These are phyloP conservation scores for Aleiodes leptofemur DNA, from an alignment of 2,888 invertebrate genomes.

Conservation along the genomic window DNA sequence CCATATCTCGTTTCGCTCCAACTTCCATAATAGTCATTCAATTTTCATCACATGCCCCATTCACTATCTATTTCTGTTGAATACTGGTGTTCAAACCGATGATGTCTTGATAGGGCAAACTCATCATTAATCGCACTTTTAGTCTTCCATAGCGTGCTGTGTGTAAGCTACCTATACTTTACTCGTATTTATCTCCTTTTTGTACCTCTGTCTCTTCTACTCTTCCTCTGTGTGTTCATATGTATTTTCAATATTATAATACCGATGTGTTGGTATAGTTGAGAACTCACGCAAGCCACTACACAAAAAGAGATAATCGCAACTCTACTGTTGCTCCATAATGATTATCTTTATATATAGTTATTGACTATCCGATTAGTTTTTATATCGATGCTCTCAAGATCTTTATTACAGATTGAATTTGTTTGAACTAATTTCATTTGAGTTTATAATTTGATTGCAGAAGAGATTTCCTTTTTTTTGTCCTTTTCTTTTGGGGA, in stretches of 20 bases:
- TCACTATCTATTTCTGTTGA: constrained; percentile 26
- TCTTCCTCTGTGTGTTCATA: neutral
- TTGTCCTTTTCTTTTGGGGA: constrained; percentile 19
- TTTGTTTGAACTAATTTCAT: too few relatives aligned
- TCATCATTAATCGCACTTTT: constrained; percentile 68
- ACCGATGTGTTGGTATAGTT: neutral
- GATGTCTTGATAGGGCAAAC: constrained; percentile 68
- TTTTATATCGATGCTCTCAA: constrained; percentile 26
- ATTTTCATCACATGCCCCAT: constrained; percentile 31
- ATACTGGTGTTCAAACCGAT: constrained; percentile 48
- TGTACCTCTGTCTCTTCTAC: constrained; percentile 14
- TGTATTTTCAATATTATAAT: constrained; percentile 26
- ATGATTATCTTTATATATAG: constrained; percentile 38
- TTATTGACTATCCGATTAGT: constrained; percentile 18
- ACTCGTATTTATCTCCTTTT: constrained; percentile 41
- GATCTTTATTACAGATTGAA: neutral
- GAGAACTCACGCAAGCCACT: constrained; percentile 41
- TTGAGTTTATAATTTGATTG: too few relatives aligned
- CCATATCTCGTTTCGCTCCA: constrained; percentile 32
- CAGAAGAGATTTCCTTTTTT: constrained; percentile 10
- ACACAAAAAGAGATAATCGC: constrained; percentile 40
- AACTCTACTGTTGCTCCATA: constrained; percentile 25
- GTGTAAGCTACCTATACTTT: constrained; percentile 26
- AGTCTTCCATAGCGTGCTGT: constrained; percentile 50
- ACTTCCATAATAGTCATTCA: constrained; percentile 43